These are phyloP conservation scores for Pan paniscus DNA, from an alignment of 2,113 vertebrate species.

Conservation along the genomic window DNA sequence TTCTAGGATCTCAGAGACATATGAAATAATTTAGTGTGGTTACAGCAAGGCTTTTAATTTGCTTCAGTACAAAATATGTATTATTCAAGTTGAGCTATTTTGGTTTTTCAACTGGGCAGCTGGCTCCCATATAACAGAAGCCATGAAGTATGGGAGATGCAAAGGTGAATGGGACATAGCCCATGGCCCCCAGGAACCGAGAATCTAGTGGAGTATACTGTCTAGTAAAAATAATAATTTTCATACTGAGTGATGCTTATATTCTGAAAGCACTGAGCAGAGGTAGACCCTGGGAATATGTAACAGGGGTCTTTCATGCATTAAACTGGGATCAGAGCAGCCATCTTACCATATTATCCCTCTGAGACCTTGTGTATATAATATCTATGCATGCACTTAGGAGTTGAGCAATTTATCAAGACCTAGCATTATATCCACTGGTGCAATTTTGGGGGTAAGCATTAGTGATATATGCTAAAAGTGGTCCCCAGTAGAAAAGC, in stretches of 20 bases:
- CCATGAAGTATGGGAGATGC: rapidly evolving
- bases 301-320: rapidly evolving
- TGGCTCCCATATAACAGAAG: neutral
- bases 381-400: neutral
- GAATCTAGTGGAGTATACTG: neutral
- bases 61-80: neutral
- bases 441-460: neutral
- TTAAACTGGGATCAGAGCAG: neutral
- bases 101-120: neutral
- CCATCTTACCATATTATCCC: no score
- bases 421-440: neutral
- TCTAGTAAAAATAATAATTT: neutral
- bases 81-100: neutral
- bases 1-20: neutral
- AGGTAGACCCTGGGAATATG: neutral
- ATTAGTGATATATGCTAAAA: neutral
- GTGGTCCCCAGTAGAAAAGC: no score
- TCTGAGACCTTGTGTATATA: neutral
- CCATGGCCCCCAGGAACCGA: rapidly evolving
- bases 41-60: neutral
- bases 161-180: neutral
- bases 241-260: rapidly evolving
- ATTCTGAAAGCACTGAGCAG: neutral
- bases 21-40: neutral
- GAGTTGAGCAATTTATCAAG: neutral